Conservation (phyloP, 2,113 vertebrate species). For the Apodemus sylvaticus region DNA sequence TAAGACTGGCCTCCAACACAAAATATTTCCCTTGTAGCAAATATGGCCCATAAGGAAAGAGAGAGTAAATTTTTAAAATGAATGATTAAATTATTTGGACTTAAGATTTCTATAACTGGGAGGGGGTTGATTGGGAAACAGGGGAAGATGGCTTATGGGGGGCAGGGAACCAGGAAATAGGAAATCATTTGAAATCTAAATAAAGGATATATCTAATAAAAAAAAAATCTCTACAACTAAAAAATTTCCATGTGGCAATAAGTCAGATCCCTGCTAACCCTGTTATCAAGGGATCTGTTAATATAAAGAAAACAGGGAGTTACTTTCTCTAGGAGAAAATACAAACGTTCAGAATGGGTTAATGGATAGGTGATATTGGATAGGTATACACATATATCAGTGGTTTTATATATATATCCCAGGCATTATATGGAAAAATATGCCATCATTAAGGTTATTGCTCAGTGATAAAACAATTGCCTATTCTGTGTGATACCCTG, state of each 20-base stretch:
- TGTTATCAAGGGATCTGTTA: neutral
- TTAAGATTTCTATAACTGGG: slow-evolving; percentile 11
- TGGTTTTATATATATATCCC: neutral
- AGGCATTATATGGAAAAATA: slow-evolving; percentile 12
- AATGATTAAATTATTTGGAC: neutral
- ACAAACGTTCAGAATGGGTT: slow-evolving; percentile 39
- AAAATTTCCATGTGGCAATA: neutral
- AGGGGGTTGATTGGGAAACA: too few relatives aligned
- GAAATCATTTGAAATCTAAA: too few relatives aligned
- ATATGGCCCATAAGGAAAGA: neutral
- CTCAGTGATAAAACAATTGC: neutral
- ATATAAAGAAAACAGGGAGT: neutral
- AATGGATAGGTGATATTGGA: slow-evolving; percentile 2
- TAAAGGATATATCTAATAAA: too few relatives aligned
- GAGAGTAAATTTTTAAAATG: neutral
- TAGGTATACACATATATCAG: too few relatives aligned
- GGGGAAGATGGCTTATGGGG: too few relatives aligned
- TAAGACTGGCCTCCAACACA: neutral
- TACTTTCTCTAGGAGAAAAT: neutral
- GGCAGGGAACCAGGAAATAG: too few relatives aligned
- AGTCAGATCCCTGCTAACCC: neutral
- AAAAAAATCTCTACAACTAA: neutral
- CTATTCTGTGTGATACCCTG: neutral
- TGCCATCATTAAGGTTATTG: neutral
- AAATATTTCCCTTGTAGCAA: neutral